phyloP scores from a whole-genome alignment of 2,797 vertebrate species.

The Sebastolobus alascanus region DNA sequence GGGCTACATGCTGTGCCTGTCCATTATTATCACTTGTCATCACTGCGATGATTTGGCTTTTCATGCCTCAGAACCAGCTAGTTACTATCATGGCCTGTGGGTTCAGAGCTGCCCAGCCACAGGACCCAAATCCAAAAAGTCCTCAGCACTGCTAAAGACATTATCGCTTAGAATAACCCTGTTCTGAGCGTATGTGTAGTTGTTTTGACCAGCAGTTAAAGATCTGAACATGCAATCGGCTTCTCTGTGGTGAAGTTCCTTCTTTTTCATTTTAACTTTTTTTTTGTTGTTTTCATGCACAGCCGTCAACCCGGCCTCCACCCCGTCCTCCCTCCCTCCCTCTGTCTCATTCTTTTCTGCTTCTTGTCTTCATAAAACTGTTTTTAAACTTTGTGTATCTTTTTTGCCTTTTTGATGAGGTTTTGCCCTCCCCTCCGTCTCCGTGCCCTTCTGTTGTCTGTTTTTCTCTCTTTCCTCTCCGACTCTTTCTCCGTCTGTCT shows the following conservation, averaged over 20 bases:
- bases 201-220: conserved; percentile 77
- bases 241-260: conserved; percentile 68
- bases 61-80: conserved; percentile 34
- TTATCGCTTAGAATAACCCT: conserved; percentile 80
- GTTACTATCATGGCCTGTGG: conserved; percentile 57
- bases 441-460: conserved; percentile 49
- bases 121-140: conserved; percentile 52
- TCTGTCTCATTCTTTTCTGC: conserved; percentile 64
- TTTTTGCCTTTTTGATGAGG: conserved; percentile 75
- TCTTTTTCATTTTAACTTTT: conserved; percentile 56
- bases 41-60: conserved; percentile 43
- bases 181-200: conserved; percentile 45
- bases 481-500: conserved; percentile 37
- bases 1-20: conserved; percentile 12
- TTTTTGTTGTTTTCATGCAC: conserved; percentile 71
- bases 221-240: conserved; percentile 69
- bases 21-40: conserved; percentile 49
- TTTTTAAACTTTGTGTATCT: conserved; percentile 77
- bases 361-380: conserved; percentile 78
- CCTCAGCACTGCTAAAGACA: conserved; percentile 75
- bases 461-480: conserved; percentile 44
- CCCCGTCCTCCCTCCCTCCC: conserved; percentile 52
- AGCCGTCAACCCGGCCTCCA: conserved; percentile 61
- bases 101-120: conserved; percentile 54
- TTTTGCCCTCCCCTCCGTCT: conserved; percentile 61